phyloP scores from a whole-genome alignment of 2,113 vertebrate genomes.

The Cariama cristata region DNA sequence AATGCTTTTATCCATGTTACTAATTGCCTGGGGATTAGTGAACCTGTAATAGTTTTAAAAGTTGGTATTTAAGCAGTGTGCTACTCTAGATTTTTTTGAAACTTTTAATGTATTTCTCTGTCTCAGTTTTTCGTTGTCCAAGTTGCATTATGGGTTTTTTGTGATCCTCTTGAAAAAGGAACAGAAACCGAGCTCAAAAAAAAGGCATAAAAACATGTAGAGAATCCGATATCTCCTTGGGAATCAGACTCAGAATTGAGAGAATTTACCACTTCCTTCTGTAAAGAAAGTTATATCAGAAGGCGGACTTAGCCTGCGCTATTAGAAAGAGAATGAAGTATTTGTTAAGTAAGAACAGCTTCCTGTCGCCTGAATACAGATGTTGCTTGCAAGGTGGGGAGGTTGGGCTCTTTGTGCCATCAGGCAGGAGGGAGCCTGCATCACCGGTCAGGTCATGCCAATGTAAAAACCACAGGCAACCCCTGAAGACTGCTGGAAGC shows the following conservation, averaged over 20 bases:
- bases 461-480: accelerated
- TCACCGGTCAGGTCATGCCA: neutral
- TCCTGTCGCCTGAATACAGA: neutral
- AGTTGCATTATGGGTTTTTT: neutral
- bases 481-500: neutral
- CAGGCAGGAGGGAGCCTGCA: neutral
- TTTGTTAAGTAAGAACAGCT: neutral
- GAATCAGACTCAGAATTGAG: neutral
- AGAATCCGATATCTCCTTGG: neutral
- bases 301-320: neutral
- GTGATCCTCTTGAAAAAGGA: neutral
- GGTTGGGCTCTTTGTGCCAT: neutral
- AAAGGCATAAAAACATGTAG: neutral
- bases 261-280: neutral
- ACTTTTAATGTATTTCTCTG: neutral
- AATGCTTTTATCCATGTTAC: neutral
- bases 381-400: neutral
- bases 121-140: neutral
- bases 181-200: neutral
- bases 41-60: neutral
- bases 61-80: neutral
- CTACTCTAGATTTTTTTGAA: neutral
- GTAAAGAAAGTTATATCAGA: neutral
- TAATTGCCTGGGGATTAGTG: neutral
- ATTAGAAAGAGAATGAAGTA: neutral